phyloP scores from a whole-genome alignment of 2,888 invertebrate genomes.

The Pristionchus arcanus region DNA sequence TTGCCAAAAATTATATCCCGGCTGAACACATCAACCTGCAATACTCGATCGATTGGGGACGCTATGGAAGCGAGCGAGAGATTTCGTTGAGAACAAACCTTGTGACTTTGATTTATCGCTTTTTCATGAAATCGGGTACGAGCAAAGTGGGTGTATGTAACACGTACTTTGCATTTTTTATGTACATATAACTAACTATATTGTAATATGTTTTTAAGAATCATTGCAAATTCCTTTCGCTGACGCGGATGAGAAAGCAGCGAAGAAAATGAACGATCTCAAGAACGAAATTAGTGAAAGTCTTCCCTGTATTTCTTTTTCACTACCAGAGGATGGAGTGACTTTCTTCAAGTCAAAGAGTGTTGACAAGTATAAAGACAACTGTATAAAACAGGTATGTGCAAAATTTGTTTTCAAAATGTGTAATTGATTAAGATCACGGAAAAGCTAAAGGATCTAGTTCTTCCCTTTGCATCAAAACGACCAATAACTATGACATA shows the following conservation, averaged over 20 bases:
- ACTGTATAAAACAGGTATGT: constrained; percentile 60
- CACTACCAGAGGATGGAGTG: constrained; percentile 15
- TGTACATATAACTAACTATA: too few species aligned
- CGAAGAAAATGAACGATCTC: background rate
- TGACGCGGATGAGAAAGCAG: background rate
- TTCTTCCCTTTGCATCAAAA: background rate
- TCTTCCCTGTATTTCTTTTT: constrained; percentile 2
- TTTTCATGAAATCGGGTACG: too few species aligned
- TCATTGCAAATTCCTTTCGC: background rate
- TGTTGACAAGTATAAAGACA: constrained; percentile 65
- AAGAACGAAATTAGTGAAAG: constrained; percentile 31
- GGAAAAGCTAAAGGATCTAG: constrained; percentile 34
- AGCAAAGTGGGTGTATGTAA: too few species aligned
- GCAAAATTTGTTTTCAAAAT: too few species aligned
- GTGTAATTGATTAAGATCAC: background rate
- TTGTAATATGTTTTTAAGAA: background rate
- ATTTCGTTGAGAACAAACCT: too few species aligned
- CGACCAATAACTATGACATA: background rate
- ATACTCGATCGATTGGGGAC: too few species aligned
- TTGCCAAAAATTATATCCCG: too few species aligned
- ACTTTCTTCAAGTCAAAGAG: constrained; percentile 62
- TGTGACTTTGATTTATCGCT: too few species aligned
- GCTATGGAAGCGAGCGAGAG: too few species aligned
- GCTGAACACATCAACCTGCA: too few species aligned
- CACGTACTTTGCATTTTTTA: too few species aligned